Percentiles rank a stretch among this genome's conserved stretches.
Evolutionary conservation across 2,888 invertebrate species (phyloP).

Genomic region (Tetropium fuscum): DNA sequence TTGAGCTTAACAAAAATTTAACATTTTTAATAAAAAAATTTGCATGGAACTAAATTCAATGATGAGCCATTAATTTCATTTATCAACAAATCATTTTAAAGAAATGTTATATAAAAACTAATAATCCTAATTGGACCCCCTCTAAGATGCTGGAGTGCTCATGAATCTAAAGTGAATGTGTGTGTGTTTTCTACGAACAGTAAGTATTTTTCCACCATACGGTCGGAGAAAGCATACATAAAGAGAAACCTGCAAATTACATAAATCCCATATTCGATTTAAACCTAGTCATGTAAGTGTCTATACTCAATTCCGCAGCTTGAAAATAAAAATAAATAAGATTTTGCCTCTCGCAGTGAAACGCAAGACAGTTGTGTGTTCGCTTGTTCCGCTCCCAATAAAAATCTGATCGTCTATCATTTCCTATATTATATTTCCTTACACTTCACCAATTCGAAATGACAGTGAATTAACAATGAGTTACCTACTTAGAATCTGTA

Average conservation of each 20-base stretch:
- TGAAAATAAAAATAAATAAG: slow-evolving; percentile 41
- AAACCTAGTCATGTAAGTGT: slow-evolving; percentile 31
- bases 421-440: slow-evolving; percentile 9
- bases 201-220: not conserved
- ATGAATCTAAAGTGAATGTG: no score
- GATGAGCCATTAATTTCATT: no score
- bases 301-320: slow-evolving; percentile 34
- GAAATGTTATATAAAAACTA: no score
- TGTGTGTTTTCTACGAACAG: no score
- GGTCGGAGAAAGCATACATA: slow-evolving; percentile 6
- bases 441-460: not conserved
- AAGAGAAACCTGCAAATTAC: slow-evolving; percentile 29
- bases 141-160: no score
- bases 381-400: slow-evolving; percentile 21
- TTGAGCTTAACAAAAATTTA: no score
- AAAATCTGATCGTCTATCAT: slow-evolving; percentile 23
- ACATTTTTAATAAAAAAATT: no score
- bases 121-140: no score
- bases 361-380: slow-evolving; percentile 20
- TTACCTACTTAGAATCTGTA: no score
- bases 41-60: no score
- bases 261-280: slow-evolving; percentile 36
- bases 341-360: slow-evolving; percentile 26
- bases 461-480: slow-evolving; percentile 11
- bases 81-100: no score